These are phyloP conservation scores for Pandion haliaetus DNA, from an alignment of 2,113 vertebrate species.

Conservation along the genomic window DNA sequence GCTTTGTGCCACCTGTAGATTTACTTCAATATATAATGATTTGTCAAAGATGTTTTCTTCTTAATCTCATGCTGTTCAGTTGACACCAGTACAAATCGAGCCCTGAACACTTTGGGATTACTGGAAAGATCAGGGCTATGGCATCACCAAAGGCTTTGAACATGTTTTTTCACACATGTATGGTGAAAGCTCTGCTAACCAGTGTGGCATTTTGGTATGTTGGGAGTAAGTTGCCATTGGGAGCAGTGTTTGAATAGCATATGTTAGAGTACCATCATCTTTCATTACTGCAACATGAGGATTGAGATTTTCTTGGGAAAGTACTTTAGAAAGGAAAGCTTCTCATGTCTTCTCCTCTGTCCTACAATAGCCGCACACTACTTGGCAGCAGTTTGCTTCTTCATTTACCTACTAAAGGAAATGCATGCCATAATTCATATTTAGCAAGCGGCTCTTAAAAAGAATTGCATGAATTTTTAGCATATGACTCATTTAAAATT, in stretches of 20 bases:
- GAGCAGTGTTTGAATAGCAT: not conserved
- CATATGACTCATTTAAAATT: not conserved
- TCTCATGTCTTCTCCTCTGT: not conserved
- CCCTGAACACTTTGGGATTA: not conserved
- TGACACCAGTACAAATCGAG: not conserved
- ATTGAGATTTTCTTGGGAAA: not conserved
- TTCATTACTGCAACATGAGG: not conserved
- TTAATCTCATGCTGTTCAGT: not conserved
- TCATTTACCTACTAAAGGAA: not conserved
- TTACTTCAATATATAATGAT: not conserved
- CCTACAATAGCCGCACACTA: not conserved
- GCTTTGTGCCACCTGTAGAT: not conserved
- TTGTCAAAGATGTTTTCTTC: not conserved
- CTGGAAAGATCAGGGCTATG: not conserved
- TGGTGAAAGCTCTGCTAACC: not conserved
- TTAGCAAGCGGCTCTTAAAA: not conserved
- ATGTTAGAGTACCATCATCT: not conserved
- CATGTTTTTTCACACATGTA: not conserved
- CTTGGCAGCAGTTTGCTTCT: not conserved
- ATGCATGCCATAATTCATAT: not conserved
- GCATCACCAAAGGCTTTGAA: not conserved
- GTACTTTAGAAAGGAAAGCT: not conserved
- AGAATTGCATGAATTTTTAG: not conserved
- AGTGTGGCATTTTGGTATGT: not conserved
- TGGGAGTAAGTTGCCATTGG: not conserved